Evolutionary conservation across 1,140 invertebrate genomes (phyloP).

Genomic region (Cherax quadricarinatus): DNA sequence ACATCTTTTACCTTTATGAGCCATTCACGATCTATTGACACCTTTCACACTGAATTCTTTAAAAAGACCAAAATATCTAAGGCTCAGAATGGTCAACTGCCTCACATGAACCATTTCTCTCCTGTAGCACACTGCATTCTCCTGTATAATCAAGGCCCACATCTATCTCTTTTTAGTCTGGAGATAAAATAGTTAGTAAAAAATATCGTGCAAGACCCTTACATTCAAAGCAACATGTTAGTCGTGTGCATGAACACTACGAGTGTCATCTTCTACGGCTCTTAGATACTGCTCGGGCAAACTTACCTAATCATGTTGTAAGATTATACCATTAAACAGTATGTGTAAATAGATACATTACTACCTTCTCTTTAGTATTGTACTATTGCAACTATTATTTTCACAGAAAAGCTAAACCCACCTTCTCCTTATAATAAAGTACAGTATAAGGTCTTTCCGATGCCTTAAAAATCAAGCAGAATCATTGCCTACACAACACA

Average conservation of each 20-base stretch:
- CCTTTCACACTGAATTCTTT: background rate
- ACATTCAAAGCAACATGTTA: slow-evolving; percentile 10
- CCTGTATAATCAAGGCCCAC: slow-evolving; percentile 18
- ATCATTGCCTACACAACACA: no score
- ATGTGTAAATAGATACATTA: background rate
- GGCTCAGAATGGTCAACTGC: background rate
- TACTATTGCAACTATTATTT: no score
- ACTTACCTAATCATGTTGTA: background rate
- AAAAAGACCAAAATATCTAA: background rate
- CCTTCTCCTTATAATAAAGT: no score
- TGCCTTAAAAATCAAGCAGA: no score
- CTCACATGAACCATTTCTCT: slow-evolving; percentile 3
- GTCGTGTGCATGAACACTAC: slow-evolving; percentile 25
- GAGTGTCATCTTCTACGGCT: slow-evolving; percentile 5
- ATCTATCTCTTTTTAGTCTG: slow-evolving; percentile 21
- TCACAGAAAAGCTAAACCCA: no score
- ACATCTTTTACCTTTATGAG: slow-evolving; percentile 19
- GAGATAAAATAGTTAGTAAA: slow-evolving; percentile 25
- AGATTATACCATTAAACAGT: background rate
- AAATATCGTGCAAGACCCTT: slow-evolving; percentile 18
- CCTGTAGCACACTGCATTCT: slow-evolving; percentile 4
- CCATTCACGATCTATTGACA: background rate
- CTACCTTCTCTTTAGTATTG: background rate
- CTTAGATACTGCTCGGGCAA: background rate
- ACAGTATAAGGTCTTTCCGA: no score